phyloP scores from a whole-genome alignment of 2,888 invertebrate genomes.

The Acanthosepion pharaonis region DNA sequence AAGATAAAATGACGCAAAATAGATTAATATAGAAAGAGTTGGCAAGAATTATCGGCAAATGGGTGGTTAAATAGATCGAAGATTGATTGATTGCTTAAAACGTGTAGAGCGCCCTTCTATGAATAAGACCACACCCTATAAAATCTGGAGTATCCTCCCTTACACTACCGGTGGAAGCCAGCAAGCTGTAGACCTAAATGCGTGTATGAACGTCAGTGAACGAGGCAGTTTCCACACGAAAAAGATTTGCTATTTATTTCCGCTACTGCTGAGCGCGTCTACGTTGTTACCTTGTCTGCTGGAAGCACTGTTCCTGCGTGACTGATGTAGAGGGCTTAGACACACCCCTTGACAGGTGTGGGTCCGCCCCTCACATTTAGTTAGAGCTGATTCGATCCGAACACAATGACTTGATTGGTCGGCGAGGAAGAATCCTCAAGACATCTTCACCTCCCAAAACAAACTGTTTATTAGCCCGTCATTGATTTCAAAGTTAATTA shows the following conservation, averaged over 20 bases:
- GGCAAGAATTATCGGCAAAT: background rate
- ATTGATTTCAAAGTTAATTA: constrained; percentile 23
- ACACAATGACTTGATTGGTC: background rate
- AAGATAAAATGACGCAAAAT: background rate
- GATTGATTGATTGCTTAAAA: background rate
- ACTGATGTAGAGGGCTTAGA: no score
- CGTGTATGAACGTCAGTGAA: background rate
- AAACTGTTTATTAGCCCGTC: background rate
- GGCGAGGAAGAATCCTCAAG: background rate
- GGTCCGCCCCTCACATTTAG: background rate
- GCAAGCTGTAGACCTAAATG: background rate
- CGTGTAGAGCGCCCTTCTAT: background rate
- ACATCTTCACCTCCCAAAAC: background rate
- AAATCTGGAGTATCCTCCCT: background rate
- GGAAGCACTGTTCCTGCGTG: no score
- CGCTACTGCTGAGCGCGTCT: background rate
- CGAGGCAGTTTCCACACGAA: background rate
- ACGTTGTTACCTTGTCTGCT: background rate
- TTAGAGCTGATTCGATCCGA: background rate
- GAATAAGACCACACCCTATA: background rate
- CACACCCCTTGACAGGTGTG: background rate
- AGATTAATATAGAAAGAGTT: background rate
- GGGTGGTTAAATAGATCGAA: background rate
- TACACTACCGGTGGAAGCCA: no score
- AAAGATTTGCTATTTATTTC: background rate